Percentiles rank a stretch among this genome's conserved stretches.
phyloP scores from a whole-genome alignment of 2,888 invertebrate species.

The Diachrysia chrysitis region DNA sequence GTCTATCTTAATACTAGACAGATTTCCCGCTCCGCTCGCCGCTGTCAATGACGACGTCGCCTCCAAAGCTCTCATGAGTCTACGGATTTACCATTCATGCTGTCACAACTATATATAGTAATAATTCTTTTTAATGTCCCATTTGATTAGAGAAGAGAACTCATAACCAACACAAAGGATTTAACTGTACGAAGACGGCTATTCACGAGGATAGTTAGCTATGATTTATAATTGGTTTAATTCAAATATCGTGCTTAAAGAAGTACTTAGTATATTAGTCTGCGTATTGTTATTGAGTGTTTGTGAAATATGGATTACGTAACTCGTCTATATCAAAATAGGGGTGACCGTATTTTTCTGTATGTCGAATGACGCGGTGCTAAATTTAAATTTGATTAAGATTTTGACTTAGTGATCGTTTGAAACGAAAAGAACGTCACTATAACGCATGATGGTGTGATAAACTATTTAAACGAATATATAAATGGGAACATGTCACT shows the following conservation, averaged over 20 bases:
- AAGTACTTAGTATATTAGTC: slow-evolving; percentile 51
- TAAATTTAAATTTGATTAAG: too few relatives aligned
- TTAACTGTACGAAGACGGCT: slow-evolving; percentile 80
- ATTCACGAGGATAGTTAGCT: slow-evolving; percentile 83
- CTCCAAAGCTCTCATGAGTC: slow-evolving; percentile 48
- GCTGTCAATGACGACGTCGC: neutral
- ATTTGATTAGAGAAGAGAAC: slow-evolving; percentile 83
- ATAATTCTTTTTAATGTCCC: slow-evolving; percentile 87
- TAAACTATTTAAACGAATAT: too few relatives aligned
- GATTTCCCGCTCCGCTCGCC: neutral
- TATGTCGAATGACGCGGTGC: neutral
- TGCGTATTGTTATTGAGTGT: slow-evolving; percentile 42
- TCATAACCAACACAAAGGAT: slow-evolving; percentile 80
- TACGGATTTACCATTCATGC: slow-evolving; percentile 80
- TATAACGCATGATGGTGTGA: too few relatives aligned
- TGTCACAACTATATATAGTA: slow-evolving; percentile 82
- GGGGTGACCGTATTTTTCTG: slow-evolving; percentile 38
- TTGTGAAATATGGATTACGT: slow-evolving; percentile 53
- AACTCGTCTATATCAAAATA: slow-evolving; percentile 45
- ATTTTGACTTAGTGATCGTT: too few relatives aligned
- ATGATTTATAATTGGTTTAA: slow-evolving; percentile 85
- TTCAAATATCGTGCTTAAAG: slow-evolving; percentile 80
- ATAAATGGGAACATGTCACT: too few relatives aligned
- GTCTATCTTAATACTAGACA: too few relatives aligned
- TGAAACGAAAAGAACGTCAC: too few relatives aligned